Evolutionary conservation across 1,140 invertebrate genomes (phyloP), one percentile per base, ranked within the genome.

Genomic region (Acyrthosiphon pisum): DNA sequence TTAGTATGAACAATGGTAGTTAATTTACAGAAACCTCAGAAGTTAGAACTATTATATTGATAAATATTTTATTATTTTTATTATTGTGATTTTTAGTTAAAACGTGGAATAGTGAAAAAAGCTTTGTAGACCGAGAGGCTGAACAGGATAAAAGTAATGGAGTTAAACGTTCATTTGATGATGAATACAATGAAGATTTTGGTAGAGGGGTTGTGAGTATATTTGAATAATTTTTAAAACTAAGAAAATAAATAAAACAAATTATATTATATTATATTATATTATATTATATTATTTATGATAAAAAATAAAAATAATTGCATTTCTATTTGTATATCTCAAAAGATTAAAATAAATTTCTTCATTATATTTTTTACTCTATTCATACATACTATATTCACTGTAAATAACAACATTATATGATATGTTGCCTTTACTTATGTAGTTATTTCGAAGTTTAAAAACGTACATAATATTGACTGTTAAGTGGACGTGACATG

Each of bases 131-230:
- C 50, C 41, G 90, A 88, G 94, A 94, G 48, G 89, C 90, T 37
- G 94, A 94, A 37, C 83, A 93, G 22, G 94, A 94, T 88, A 93
- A 93, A 81, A 76, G n/a, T 46, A 88, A 93, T 76, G 76, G 83
- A 76, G n/a, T 91, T 41, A 94, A 94, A 91, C 90, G 94, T 6
- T 68, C 93, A 35, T 93, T 94, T 60, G 93, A 93, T 93, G 92
- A 94, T 60, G 56, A 81, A 20, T 94, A 94, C 83, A 92, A 94
- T 89, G 93, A 94, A 9, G 94, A 94, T 60, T 76, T 94, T 37
- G 94, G 94, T 53, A 86, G 93, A 93, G 94, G 94, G 89, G 94
- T 94, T 93, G 94, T 94, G 89, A 94, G 81, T 94, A 41, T 94
- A 50, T 44, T 93, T 44, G 0, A n/a, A 91, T 76, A 35, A 53